Evolutionary conservation across 1,140 invertebrate species (phyloP), one percentile per base, ranked within the genome.

Genomic region (Drosophila lacertosa): DNA sequence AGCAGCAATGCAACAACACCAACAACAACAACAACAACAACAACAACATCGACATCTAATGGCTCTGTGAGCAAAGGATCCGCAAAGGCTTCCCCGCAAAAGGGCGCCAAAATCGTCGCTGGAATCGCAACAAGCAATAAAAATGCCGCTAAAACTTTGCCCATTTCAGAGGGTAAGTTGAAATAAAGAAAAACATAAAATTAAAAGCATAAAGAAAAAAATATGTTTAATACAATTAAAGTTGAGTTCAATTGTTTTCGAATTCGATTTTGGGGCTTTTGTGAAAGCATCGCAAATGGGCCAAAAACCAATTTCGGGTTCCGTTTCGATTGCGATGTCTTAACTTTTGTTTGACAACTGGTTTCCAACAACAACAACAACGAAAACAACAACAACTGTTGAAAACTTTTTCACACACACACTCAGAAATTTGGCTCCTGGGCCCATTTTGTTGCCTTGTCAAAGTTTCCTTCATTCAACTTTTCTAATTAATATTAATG

Each of bases 401-500:
- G 3, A 37, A 53, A 53, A 53, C 47, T 32, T 50, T 26, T 18
- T 57, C 22, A 45, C 42, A 74, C 6, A 26, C n/a, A 35, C 18
- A 37, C 40, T 35, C 24, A 35, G 11, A 57, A 35, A 48, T 50
- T 26, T 33, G 26, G 45, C 62, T 75, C 71, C 58, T 13, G 77
- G 81, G 78, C 67, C 63, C 81, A 62, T 58, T 76, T 77, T 80
- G 42, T 10, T 44, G 50, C 42, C 15, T 24, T 18, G 5, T 60
- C 29, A 35, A 35, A 59, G 66, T 51, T 42, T 54, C 66, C 62
- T 64, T 20, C 22, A 11, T 22, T 81, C 39, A 83, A 86, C 59
- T 86, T 84, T 84, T 76, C 53, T 84, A 81, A 84, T 84, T 84
- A 81, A 86, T 80, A 86, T 77, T 81, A 86, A 84, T 79, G 55